Percentiles rank a stretch among this genome's conserved stretches.
Evolutionary conservation across 1,140 invertebrate species (phyloP).

Genomic region (Eufriesea mexicana): DNA sequence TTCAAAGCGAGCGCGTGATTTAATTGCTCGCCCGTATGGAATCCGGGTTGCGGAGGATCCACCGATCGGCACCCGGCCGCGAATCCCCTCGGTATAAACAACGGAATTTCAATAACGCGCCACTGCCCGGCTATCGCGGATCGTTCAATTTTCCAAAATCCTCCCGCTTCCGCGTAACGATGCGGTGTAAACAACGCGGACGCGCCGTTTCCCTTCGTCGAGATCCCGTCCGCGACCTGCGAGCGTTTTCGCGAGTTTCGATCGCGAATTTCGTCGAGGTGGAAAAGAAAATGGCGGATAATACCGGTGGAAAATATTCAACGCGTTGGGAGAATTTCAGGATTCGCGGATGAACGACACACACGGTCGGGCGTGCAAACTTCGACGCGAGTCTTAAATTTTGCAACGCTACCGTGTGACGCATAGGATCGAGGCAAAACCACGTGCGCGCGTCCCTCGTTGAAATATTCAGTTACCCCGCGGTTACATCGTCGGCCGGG

Average conservation of each 20-base stretch:
- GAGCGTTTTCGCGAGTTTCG: too few relatives aligned
- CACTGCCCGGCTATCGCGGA: neutral
- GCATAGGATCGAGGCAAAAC: neutral
- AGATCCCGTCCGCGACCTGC: too few relatives aligned
- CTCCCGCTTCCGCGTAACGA: neutral
- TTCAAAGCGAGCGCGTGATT: conserved; percentile 22
- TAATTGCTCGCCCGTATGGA: neutral
- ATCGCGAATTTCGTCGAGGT: too few relatives aligned
- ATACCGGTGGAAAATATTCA: too few relatives aligned
- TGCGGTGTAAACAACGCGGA: neutral
- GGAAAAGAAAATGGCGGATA: too few relatives aligned
- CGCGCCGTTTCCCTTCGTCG: too few relatives aligned
- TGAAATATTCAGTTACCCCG: conserved; percentile 11
- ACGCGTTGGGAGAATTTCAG: too few relatives aligned
- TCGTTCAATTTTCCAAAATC: conserved; percentile 23
- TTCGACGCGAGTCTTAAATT: too few relatives aligned
- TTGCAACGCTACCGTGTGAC: neutral
- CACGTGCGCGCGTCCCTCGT: neutral
- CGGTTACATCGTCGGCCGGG: neutral
- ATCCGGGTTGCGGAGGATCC: neutral
- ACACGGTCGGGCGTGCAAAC: too few relatives aligned
- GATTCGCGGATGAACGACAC: too few relatives aligned
- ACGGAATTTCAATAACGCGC: conserved; percentile 21
- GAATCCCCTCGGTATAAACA: neutral
- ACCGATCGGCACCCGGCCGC: neutral